Evolutionary conservation across 2,888 invertebrate species (phyloP).

Genomic region (Ptilodon capucinus): DNA sequence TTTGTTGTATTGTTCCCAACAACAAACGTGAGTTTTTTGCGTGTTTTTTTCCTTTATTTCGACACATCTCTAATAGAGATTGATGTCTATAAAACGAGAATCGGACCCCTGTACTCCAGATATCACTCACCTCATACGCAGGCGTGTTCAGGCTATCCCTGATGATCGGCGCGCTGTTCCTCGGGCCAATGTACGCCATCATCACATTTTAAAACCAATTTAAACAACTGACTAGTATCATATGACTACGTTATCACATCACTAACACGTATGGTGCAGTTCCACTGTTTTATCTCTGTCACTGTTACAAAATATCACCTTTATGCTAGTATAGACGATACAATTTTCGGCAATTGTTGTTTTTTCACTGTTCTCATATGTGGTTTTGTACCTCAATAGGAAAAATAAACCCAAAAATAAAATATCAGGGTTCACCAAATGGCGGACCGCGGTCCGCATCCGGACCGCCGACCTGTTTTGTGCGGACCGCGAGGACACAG

Average conservation of each 20-base stretch:
- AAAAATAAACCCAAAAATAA: too few relatives aligned
- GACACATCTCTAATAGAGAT: too few relatives aligned
- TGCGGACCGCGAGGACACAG: too few relatives aligned
- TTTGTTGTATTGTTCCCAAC: too few relatives aligned
- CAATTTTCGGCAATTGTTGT: neutral
- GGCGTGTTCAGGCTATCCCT: slow-evolving; percentile 86
- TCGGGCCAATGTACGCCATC: slow-evolving; percentile 81
- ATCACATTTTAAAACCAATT: slow-evolving; percentile 61
- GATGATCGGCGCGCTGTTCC: slow-evolving; percentile 85
- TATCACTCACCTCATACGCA: slow-evolving; percentile 85
- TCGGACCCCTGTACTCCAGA: too few relatives aligned
- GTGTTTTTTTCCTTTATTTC: too few relatives aligned
- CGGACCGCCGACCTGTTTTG: too few relatives aligned
- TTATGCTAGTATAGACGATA: neutral
- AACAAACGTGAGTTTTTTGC: too few relatives aligned
- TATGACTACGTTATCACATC: neutral
- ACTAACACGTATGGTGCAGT: neutral
- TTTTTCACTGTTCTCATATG: neutral
- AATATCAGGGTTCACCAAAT: too few relatives aligned
- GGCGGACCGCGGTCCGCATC: too few relatives aligned
- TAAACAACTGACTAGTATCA: slow-evolving; percentile 21
- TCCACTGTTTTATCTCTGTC: neutral
- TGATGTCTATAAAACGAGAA: too few relatives aligned
- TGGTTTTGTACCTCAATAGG: too few relatives aligned
- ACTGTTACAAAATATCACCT: neutral